phyloP scores from a whole-genome alignment of 35 echinoderm and acorn worm genomes.

The Heliocidaris tuberculata region DNA sequence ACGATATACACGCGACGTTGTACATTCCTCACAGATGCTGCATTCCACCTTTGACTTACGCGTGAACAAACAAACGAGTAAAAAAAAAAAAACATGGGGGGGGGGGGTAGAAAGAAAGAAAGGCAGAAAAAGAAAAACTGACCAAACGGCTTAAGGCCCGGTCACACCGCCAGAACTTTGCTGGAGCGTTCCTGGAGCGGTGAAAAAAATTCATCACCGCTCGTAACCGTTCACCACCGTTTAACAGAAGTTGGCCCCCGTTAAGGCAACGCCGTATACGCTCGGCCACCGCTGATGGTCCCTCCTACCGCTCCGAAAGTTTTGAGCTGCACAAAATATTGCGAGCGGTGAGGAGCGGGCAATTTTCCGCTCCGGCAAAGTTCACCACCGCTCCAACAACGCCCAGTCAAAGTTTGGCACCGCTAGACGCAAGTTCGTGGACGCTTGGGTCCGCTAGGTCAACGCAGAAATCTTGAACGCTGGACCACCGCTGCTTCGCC shows the following conservation, averaged over 20 bases:
- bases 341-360: conserved; percentile 40
- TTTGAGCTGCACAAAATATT: conserved; percentile 31
- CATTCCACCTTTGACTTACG: too few relatives aligned
- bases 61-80: too few relatives aligned
- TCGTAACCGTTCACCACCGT: conserved; percentile 33
- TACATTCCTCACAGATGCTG: too few relatives aligned
- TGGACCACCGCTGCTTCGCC: conserved; percentile 34
- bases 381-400: conserved; percentile 10
- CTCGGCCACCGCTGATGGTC: conserved; percentile 27
- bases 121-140: too few relatives aligned
- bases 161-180: conserved; percentile 39
- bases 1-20: too few relatives aligned
- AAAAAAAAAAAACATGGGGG: too few relatives aligned
- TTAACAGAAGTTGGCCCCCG: conserved; percentile 37
- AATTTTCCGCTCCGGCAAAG: conserved; percentile 34
- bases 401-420: background rate
- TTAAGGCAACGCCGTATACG: conserved; percentile 36
- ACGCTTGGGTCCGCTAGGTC: conserved; percentile 33
- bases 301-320: conserved; percentile 43
- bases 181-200: conserved; percentile 38
- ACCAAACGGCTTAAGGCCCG: background rate
- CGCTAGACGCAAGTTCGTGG: conserved; percentile 40
- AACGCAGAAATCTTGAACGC: conserved; percentile 42
- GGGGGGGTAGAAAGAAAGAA: too few relatives aligned
- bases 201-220: conserved; percentile 37